Conservation (phyloP, 2,888 invertebrate species). For the Apoderus coryli region DNA sequence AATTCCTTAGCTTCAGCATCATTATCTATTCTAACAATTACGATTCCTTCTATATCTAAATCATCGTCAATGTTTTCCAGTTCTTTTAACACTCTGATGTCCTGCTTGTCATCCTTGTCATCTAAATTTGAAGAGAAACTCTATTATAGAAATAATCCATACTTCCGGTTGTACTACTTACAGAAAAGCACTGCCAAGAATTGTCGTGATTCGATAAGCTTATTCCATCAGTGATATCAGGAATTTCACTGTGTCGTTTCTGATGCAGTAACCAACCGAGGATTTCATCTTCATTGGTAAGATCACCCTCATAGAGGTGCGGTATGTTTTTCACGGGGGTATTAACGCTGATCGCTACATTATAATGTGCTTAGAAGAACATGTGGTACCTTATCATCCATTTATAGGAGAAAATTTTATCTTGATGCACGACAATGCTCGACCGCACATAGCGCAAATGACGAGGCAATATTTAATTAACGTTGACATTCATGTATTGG, state of each 20-base stretch:
- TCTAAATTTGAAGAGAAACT: no score
- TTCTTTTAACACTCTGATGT: conserved; percentile 74
- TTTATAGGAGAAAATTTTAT: no score
- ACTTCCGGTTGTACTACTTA: conserved; percentile 39
- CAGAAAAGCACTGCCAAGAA: conserved; percentile 84
- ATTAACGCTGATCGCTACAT: no score
- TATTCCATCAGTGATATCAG: conserved; percentile 87
- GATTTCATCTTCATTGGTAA: conserved; percentile 80
- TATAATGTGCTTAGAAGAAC: no score
- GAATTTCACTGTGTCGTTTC: conserved; percentile 79
- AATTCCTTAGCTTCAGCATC: conserved; percentile 81
- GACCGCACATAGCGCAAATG: no score
- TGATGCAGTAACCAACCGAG: conserved; percentile 85
- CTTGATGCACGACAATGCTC: no score
- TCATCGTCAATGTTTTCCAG: conserved; percentile 88
- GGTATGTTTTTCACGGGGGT: conserved; percentile 47
- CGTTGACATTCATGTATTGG: no score
- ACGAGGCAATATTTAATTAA: no score
- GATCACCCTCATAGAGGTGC: conserved; percentile 47
- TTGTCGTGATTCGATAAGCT: conserved; percentile 63
- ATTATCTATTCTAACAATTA: conserved; percentile 81
- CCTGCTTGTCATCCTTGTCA: conserved; percentile 81
- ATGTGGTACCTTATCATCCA: no score
- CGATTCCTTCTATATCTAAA: conserved; percentile 76
- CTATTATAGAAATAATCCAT: neutral